Conservation (phyloP, 2,797 vertebrate species). For the Fratercula arctica region DNA sequence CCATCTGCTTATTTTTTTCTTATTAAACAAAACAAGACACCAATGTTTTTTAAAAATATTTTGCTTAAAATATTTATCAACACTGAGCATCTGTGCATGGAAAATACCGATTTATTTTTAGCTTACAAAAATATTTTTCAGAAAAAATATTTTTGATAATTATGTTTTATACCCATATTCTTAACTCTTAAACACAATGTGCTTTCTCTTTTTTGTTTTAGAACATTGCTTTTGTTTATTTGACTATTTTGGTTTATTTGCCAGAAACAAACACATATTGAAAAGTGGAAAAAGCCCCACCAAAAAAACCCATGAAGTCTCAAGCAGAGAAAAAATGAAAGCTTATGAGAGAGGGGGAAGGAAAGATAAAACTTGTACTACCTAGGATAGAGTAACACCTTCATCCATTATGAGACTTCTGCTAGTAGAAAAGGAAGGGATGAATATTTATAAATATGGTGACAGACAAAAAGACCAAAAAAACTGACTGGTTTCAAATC, state of each 20-base stretch:
- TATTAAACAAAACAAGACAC: conserved; percentile 4
- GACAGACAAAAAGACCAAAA: background rate
- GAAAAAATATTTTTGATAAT: background rate
- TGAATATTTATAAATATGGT: background rate
- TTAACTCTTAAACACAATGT: background rate
- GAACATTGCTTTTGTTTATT: background rate
- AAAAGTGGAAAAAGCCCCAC: background rate
- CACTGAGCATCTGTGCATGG: background rate
- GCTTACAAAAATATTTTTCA: background rate
- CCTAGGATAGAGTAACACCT: background rate
- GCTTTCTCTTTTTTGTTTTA: background rate
- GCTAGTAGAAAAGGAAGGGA: background rate
- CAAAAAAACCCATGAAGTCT: background rate
- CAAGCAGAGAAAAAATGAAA: background rate
- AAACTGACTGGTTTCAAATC: background rate
- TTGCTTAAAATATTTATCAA: conserved; percentile 33
- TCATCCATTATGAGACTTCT: background rate
- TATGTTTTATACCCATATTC: background rate
- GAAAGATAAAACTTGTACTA: background rate
- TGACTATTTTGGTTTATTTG: background rate
- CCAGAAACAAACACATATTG: background rate
- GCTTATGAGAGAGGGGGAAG: background rate
- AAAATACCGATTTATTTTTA: background rate
- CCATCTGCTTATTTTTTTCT: conserved; percentile 57
- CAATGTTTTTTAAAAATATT: background rate